phyloP scores from a whole-genome alignment of 1,140 invertebrate species.

The Macrocentrus cingulum region DNA sequence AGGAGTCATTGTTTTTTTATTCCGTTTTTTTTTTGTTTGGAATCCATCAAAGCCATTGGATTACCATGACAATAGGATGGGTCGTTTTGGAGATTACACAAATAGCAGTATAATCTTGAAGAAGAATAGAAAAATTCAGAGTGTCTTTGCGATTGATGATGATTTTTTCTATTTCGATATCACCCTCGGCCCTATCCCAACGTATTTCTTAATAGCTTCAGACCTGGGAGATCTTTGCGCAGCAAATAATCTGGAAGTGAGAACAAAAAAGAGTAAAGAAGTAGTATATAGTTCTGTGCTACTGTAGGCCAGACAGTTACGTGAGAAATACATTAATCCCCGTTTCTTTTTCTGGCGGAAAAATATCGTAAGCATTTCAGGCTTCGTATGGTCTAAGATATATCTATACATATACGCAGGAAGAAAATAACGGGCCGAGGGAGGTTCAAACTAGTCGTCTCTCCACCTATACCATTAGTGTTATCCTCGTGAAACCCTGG shows the following conservation, averaged over 20 bases:
- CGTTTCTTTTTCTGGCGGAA: constrained; percentile 28
- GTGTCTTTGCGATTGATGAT: neutral
- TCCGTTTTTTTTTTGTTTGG: neutral
- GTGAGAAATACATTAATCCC: constrained; percentile 35
- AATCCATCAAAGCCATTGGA: neutral
- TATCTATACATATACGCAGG: constrained; percentile 1
- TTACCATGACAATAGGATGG: constrained; percentile 8
- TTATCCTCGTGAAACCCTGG: constrained; percentile 40
- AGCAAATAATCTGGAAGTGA: neutral
- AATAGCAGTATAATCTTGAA: neutral
- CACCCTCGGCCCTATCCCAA: too few species aligned
- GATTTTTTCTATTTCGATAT: neutral
- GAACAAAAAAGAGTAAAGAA: constrained; percentile 11
- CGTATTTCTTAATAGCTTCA: too few species aligned
- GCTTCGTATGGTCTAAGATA: neutral
- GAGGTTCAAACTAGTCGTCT: constrained; percentile 5
- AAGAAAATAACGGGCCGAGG: constrained; percentile 9
- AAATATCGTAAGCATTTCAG: constrained; percentile 34
- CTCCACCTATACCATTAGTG: constrained; percentile 42
- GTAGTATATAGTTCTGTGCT: neutral
- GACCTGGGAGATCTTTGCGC: too few species aligned
- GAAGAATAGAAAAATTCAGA: neutral
- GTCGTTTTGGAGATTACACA: neutral
- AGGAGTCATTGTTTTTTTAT: neutral
- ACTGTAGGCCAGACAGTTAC: constrained; percentile 9